A percentile compares a stretch with the other conserved stretches of the same genome.
phyloP scores from a whole-genome alignment of 1,140 invertebrate genomes.

The Drosophila ironensis region DNA sequence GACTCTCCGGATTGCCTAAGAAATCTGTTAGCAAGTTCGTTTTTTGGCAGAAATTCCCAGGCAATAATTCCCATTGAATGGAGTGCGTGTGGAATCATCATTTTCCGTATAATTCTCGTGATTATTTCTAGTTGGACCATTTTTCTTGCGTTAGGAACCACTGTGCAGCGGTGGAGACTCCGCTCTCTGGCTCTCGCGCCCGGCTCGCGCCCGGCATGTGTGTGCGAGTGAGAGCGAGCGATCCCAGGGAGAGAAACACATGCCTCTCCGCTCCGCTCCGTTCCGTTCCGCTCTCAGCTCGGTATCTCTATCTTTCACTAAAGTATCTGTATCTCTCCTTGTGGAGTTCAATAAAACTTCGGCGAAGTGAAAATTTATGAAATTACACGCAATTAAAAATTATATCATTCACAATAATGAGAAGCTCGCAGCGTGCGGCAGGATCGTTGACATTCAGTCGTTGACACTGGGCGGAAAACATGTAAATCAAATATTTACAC shows the following conservation, averaged over 20 bases:
- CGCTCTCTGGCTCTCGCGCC: slow-evolving; percentile 1
- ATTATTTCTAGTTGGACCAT: no score
- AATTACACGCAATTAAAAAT: slow-evolving; percentile 74
- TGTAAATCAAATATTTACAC: slow-evolving; percentile 60
- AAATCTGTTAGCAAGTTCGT: no score
- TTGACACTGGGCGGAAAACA: slow-evolving; percentile 59
- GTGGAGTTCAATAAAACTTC: slow-evolving; percentile 71
- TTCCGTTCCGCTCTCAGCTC: no score
- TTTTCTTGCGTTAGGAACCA: not conserved
- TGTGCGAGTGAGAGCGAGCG: slow-evolving; percentile 8
- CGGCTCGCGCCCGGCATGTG: no score
- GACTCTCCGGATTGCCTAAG: no score
- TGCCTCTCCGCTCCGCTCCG: slow-evolving; percentile 16
- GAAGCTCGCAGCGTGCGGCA: slow-evolving; percentile 21
- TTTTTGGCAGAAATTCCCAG: no score
- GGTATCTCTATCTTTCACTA: not conserved
- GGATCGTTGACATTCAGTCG: slow-evolving; percentile 64
- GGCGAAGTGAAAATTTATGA: slow-evolving; percentile 61
- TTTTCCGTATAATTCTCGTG: no score
- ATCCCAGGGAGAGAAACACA: slow-evolving; percentile 47
- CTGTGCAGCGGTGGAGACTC: not conserved
- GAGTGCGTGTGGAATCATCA: no score
- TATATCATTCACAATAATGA: slow-evolving; percentile 63
- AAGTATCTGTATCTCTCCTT: not conserved
- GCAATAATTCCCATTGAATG: no score